A percentile compares a stretch with the other conserved stretches of the same genome.
Conservation (phyloP, 2,797 vertebrate species). For the Pseudochirops corinnae region DNA sequence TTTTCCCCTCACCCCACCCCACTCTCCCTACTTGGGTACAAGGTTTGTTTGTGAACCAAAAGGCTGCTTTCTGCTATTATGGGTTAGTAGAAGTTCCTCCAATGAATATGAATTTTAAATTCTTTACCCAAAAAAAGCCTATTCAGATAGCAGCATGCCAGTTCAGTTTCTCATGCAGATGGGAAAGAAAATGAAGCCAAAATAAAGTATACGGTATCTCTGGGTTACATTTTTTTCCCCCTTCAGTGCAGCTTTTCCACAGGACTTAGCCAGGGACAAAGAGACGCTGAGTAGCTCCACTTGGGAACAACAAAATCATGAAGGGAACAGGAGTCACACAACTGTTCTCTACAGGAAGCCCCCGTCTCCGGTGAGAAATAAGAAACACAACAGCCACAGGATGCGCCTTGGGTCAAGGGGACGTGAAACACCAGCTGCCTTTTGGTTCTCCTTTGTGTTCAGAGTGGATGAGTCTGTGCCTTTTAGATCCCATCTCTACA, state of each 20-base stretch:
- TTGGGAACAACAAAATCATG: conserved; percentile 70
- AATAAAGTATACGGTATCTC: conserved; percentile 45
- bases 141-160: neutral
- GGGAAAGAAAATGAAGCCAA: conserved; percentile 43
- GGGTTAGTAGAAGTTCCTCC: conserved; percentile 65
- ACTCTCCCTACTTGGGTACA: conserved; percentile 5
- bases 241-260: neutral
- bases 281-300: conserved; percentile 36
- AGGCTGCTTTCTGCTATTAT: conserved; percentile 74
- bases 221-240: neutral
- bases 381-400: conserved; percentile 84
- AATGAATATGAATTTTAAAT: conserved; percentile 28
- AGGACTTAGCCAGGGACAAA: conserved; percentile 49
- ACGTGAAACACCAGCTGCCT: conserved; percentile 77
- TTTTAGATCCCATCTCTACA: neutral
- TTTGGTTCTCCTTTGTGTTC: conserved; percentile 58
- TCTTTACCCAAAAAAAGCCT: neutral
- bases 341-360: conserved; percentile 84
- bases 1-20: conserved; percentile 43
- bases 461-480: conserved; percentile 8
- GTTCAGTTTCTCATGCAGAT: conserved; percentile 14
- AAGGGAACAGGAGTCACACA: conserved; percentile 73
- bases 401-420: conserved; percentile 81
- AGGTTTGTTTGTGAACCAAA: conserved; percentile 53
- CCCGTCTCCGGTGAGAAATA: conserved; percentile 86